Conservation (phyloP, 2,888 invertebrate genomes). For the Taphrorychus bicolor region DNA sequence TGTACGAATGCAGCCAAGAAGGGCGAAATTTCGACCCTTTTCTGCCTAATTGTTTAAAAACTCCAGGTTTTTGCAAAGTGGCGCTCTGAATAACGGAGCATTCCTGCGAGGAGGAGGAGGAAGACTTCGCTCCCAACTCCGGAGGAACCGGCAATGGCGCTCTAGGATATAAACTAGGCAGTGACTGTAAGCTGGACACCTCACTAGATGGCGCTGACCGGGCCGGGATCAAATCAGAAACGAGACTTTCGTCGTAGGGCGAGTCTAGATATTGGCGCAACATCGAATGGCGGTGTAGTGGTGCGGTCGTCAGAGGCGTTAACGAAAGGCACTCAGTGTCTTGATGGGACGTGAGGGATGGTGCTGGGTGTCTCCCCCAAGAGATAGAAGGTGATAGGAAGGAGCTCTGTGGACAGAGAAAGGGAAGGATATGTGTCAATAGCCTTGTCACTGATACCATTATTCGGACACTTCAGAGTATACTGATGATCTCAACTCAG, state of each 20-base stretch:
- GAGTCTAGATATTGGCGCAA: conserved; percentile 46
- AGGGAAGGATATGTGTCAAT: conserved; percentile 66
- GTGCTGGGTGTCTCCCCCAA: conserved; percentile 60
- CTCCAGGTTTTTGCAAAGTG: background rate
- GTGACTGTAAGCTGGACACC: conserved; percentile 29
- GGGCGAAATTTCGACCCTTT: conserved; percentile 73
- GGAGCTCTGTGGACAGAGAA: conserved; percentile 70
- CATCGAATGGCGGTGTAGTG: conserved; percentile 42
- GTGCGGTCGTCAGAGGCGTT: conserved; percentile 49
- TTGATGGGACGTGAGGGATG: conserved; percentile 50
- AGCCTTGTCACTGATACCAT: conserved; percentile 37
- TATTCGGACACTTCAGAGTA: background rate
- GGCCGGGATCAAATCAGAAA: conserved; percentile 12
- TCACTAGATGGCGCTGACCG: conserved; percentile 1
- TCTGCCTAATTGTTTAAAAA: conserved; percentile 44
- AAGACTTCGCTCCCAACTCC: conserved; percentile 29
- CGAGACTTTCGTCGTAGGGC: conserved; percentile 33
- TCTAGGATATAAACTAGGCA: conserved; percentile 45
- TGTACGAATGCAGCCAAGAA: conserved; percentile 72
- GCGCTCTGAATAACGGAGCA: conserved; percentile 55
- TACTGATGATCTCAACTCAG: no score
- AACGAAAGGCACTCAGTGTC: conserved; percentile 40
- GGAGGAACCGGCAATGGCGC: conserved; percentile 49
- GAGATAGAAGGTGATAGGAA: conserved; percentile 50
- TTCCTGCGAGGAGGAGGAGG: conserved; percentile 56